These are phyloP conservation scores for Plumapathes pennacea DNA, from an alignment of 92 coral and sea anemone genomes.

Conservation along the genomic window DNA sequence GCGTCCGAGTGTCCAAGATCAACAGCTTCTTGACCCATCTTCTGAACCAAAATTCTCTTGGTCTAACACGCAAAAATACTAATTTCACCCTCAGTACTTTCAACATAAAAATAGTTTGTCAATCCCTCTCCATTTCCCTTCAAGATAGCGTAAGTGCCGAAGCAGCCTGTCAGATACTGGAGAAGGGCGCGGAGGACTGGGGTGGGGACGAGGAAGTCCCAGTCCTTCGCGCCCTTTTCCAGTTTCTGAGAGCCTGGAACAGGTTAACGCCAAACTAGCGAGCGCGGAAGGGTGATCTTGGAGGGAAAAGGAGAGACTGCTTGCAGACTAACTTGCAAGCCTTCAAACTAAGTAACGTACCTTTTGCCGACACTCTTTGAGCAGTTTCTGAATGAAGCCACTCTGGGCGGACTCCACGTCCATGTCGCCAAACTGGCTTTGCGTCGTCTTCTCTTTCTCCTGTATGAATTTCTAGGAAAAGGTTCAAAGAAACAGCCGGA, in stretches of 20 bases:
- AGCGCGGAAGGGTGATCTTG: not conserved
- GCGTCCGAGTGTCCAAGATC: constrained; percentile 98
- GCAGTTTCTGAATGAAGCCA: constrained; percentile 82
- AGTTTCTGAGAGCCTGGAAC: too few relatives aligned
- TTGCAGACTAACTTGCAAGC: too few relatives aligned
- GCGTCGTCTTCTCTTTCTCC: constrained; percentile 61
- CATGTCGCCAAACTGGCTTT: constrained; percentile 90
- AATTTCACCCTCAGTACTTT: not conserved
- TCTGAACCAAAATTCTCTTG: constrained; percentile 89
- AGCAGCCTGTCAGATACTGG: too few relatives aligned
- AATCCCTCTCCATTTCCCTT: not conserved
- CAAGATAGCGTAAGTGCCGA: too few relatives aligned
- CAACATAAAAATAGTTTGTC: not conserved
- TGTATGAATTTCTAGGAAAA: constrained; percentile 91
- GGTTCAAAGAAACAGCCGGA: not conserved
- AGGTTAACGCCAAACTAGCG: not conserved
- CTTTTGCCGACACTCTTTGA: constrained; percentile 91
- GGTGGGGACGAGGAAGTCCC: not conserved
- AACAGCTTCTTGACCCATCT: constrained; percentile 99
- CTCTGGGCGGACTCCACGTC: constrained; percentile 84
- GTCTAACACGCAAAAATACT: constrained; percentile 55
- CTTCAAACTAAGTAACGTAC: constrained; percentile 17
- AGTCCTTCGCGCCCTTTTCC: not conserved
- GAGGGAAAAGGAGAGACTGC: too few relatives aligned
- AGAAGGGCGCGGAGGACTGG: too few relatives aligned